Conservation (phyloP, 1,140 invertebrate species). For the Zaprionus davidi region DNA sequence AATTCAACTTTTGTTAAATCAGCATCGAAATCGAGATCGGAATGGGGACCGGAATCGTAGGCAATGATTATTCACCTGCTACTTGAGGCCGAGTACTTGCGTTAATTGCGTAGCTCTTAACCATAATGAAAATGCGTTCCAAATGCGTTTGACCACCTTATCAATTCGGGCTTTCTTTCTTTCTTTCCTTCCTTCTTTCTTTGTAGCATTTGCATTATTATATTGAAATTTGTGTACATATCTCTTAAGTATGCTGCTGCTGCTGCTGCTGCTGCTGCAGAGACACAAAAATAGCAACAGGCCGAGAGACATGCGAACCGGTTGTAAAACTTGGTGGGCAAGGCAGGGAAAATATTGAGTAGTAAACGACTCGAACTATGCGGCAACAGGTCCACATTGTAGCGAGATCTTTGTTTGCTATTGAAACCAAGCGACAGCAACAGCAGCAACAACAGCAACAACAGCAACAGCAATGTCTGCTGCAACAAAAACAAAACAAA, state of each 20-base stretch:
- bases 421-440: conserved; percentile 24
- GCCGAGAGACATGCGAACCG: conserved; percentile 50
- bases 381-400: conserved; percentile 67
- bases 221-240: conserved; percentile 14
- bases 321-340: conserved; percentile 59
- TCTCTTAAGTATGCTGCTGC: conserved; percentile 23
- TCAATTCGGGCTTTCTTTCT: background rate
- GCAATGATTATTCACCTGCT: conserved; percentile 10
- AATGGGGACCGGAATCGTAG: conserved; percentile 1
- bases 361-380: conserved; percentile 55
- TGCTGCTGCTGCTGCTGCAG: conserved; percentile 20
- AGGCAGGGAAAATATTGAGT: conserved; percentile 43
- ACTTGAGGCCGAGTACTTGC: background rate
- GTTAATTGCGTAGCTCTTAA: conserved; percentile 28
- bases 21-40: background rate
- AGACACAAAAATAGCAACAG: conserved; percentile 66
- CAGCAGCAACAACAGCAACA: conserved; percentile 39
- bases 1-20: conserved; percentile 27
- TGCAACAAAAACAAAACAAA: conserved; percentile 43
- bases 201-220: conserved; percentile 2
- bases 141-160: conserved; percentile 13
- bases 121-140: conserved; percentile 41
- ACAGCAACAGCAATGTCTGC: conserved; percentile 13
- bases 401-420: conserved; percentile 16
- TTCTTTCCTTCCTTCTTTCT: background rate